Percentiles rank a stretch among this genome's conserved stretches.
These are phyloP conservation scores for Dipodomys spectabilis DNA, from an alignment of 2,113 vertebrate genomes.

Conservation along the genomic window DNA sequence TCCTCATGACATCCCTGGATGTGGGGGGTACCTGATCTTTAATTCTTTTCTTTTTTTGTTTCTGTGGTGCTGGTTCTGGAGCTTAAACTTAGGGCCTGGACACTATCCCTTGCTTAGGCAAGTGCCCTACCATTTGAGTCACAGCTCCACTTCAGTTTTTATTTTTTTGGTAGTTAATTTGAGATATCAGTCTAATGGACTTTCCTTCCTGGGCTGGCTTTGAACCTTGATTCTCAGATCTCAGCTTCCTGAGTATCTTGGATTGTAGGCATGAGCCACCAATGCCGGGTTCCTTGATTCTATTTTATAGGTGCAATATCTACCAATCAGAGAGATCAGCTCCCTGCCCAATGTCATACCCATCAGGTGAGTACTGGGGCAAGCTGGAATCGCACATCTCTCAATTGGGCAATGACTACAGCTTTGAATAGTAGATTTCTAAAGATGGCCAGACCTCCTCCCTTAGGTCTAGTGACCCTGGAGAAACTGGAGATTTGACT, in stretches of 20 bases:
- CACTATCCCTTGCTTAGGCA: too few species aligned
- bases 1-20: not conserved
- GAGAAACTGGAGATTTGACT: not conserved
- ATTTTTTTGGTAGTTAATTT: too few species aligned
- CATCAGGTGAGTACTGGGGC: not conserved
- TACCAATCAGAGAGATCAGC: not conserved
- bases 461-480: not conserved
- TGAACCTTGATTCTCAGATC: too few species aligned
- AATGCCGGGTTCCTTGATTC: not conserved
- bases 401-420: not conserved
- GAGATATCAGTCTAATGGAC: too few species aligned
- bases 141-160: too few species aligned
- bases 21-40: not conserved
- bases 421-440: not conserved
- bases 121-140: too few species aligned
- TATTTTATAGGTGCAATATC: not conserved
- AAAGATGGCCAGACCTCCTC: not conserved
- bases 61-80: too few species aligned
- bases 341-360: not conserved
- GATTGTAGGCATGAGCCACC: too few species aligned
- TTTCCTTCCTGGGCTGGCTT: too few species aligned
- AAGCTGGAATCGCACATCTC: not conserved
- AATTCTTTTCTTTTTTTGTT: too few species aligned
- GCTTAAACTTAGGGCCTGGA: too few species aligned
- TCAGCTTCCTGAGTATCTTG: too few species aligned